Conservation (phyloP, 2,888 invertebrate genomes). For the Monopis laevigella region DNA sequence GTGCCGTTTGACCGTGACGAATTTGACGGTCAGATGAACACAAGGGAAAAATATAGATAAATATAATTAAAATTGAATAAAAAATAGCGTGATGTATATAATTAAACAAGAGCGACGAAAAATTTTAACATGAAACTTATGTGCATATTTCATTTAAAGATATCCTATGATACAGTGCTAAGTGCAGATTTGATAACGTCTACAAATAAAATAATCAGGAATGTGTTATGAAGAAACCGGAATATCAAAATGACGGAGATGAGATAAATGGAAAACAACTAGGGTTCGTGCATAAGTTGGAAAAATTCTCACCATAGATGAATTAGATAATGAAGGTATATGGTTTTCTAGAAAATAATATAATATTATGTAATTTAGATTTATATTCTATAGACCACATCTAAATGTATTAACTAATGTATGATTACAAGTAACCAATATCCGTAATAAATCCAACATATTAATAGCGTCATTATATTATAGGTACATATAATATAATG, state of each 20-base stretch:
- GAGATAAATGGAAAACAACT: constrained; percentile 24
- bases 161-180: constrained; percentile 9
- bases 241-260: constrained; percentile 4
- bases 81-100: constrained; percentile 23
- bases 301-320: constrained; percentile 67
- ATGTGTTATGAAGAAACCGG: constrained; percentile 4
- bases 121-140: background rate
- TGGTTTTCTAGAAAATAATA: constrained; percentile 68
- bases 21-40: too few species aligned
- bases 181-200: constrained; percentile 8
- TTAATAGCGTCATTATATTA: background rate
- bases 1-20: too few species aligned
- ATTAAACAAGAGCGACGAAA: background rate
- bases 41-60: constrained; percentile 40
- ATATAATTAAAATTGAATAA: constrained; percentile 27
- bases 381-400: constrained; percentile 1
- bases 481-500: constrained; percentile 1
- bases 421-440: background rate
- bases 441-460: constrained; percentile 1
- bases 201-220: constrained; percentile 1
- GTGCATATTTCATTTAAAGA: constrained; percentile 3
- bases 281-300: constrained; percentile 65
- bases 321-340: constrained; percentile 65
- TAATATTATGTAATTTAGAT: constrained; percentile 51
- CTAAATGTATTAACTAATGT: too few species aligned